These are phyloP conservation scores for Brachionichthys hirsutus DNA, from an alignment of 2,113 vertebrate species.

Conservation along the genomic window DNA sequence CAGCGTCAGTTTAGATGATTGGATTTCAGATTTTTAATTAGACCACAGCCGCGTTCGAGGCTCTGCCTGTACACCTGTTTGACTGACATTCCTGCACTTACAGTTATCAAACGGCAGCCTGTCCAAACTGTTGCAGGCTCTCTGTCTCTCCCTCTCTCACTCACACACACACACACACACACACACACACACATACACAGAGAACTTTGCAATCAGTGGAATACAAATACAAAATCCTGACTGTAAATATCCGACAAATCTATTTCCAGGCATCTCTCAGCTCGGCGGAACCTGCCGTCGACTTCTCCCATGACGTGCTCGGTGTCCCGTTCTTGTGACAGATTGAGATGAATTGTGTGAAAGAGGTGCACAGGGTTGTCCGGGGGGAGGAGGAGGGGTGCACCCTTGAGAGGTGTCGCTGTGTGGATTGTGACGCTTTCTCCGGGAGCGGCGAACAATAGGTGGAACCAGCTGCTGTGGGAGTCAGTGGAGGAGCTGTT, in stretches of 20 bases:
- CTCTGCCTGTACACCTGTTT: conserved; percentile 25
- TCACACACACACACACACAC: too few relatives aligned
- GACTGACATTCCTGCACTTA: conserved; percentile 24
- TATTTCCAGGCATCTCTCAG: not conserved
- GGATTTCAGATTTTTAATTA: not conserved
- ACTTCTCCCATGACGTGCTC: not conserved
- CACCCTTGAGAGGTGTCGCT: conserved; percentile 65
- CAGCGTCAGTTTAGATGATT: not conserved
- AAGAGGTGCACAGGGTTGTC: conserved; percentile 38
- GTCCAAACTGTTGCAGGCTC: too few relatives aligned
- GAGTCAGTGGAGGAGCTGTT: conserved; percentile 61
- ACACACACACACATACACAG: too few relatives aligned
- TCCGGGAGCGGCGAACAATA: conserved; percentile 67
- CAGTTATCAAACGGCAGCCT: conserved; percentile 1
- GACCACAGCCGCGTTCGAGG: not conserved
- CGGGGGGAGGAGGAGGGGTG: too few relatives aligned
- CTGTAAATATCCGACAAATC: too few relatives aligned
- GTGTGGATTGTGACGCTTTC: conserved; percentile 48
- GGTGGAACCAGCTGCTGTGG: conserved; percentile 76
- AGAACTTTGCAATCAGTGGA: too few relatives aligned
- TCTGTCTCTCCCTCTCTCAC: too few relatives aligned
- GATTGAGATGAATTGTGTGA: conserved; percentile 57
- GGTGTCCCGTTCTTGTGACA: not conserved
- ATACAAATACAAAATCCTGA: too few relatives aligned
- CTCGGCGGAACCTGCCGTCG: not conserved